phyloP scores from a whole-genome alignment of 2,888 invertebrate genomes.

The Lysandra bellargus region DNA sequence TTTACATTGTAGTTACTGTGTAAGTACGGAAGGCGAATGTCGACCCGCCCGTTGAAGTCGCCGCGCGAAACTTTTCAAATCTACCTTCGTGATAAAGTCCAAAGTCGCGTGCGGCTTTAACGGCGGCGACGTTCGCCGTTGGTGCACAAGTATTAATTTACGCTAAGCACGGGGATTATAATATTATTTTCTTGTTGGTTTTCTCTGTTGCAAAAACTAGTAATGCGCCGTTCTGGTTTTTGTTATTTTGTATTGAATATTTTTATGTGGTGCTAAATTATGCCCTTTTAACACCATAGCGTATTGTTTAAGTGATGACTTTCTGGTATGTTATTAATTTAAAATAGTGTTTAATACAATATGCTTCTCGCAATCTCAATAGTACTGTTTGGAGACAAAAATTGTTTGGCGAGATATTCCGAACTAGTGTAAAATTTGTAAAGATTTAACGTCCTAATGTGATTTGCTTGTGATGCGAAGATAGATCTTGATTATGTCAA shows the following conservation, averaged over 20 bases:
- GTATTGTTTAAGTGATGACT: conserved; percentile 60
- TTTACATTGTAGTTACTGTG: conserved; percentile 63
- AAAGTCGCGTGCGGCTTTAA: conserved; percentile 34
- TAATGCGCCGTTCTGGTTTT: conserved; percentile 53
- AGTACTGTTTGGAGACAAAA: conserved; percentile 9
- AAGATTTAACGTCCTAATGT: conserved; percentile 9
- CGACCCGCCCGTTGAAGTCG: conserved; percentile 34
- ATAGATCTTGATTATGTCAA: conserved; percentile 17
- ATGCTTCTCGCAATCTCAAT: conserved; percentile 34
- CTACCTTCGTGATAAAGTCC: conserved; percentile 32
- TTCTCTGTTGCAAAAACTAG: conserved; percentile 49
- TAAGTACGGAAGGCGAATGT: conserved; percentile 49
- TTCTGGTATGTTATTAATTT: conserved; percentile 50
- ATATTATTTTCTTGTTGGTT: conserved; percentile 47
- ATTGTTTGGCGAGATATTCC: conserved; percentile 26
- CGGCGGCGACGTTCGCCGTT: conserved; percentile 34
- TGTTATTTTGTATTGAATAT: conserved; percentile 59
- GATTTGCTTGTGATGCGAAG: background rate
- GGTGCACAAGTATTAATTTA: conserved; percentile 63
- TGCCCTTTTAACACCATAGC: conserved; percentile 61
- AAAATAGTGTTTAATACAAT: background rate
- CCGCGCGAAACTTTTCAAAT: conserved; percentile 25
- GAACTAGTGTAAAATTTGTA: conserved; percentile 27
- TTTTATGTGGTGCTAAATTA: conserved; percentile 71
- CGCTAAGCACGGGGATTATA: conserved; percentile 48